Conservation (phyloP, 2,797 vertebrate genomes). For the Lacerta agilis region DNA sequence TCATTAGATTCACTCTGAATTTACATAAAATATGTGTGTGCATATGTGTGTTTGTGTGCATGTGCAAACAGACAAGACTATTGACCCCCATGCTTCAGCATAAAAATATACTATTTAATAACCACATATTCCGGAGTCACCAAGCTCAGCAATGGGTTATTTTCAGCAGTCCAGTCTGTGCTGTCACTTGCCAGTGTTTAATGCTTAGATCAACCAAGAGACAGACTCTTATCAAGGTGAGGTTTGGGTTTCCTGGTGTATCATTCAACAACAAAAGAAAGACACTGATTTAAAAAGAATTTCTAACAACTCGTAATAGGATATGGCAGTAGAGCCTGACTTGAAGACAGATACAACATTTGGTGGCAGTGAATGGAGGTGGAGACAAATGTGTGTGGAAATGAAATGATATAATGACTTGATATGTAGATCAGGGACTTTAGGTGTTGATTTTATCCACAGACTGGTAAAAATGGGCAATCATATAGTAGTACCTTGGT, state of each 20-base stretch:
- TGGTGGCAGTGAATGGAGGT: background rate
- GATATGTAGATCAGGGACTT: background rate
- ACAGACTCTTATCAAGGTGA: background rate
- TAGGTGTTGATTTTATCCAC: background rate
- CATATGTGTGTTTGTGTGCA: too few relatives aligned
- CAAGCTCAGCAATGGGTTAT: background rate
- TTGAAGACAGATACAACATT: background rate
- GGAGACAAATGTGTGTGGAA: too few relatives aligned
- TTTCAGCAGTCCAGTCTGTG: background rate
- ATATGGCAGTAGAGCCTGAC: background rate
- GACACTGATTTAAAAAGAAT: background rate
- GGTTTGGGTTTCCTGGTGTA: background rate
- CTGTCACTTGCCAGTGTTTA: background rate
- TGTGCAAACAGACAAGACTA: background rate
- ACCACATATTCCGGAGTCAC: background rate
- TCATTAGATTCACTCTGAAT: background rate
- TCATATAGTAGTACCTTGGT: too few relatives aligned
- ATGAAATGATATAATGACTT: background rate
- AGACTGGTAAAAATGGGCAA: background rate
- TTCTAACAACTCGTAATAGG: background rate
- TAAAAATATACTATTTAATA: background rate
- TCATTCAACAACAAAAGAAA: background rate
- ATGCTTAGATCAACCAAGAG: background rate
- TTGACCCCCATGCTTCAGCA: conserved; percentile 21
- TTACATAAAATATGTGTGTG: too few relatives aligned